A percentile compares a stretch with the other conserved stretches of the same genome.
These are phyloP conservation scores for Antitype chi DNA, from an alignment of 2,888 invertebrate genomes.

Conservation along the genomic window DNA sequence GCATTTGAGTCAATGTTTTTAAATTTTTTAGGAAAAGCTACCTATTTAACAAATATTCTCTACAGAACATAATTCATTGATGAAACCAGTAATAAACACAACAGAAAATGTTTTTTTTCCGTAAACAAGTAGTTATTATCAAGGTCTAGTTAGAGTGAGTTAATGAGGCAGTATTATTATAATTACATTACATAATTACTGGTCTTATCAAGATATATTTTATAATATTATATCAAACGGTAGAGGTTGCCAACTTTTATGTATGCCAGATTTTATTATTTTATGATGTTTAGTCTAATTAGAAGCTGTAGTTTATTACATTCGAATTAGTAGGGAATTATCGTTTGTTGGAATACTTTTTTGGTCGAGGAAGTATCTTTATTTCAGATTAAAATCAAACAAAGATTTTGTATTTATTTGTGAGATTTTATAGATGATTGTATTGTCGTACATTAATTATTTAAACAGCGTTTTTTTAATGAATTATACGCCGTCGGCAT, in stretches of 20 bases:
- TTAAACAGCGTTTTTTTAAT: background rate
- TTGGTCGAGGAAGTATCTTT: background rate
- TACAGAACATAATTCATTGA: constrained; percentile 23
- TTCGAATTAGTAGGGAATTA: background rate
- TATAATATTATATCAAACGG: background rate
- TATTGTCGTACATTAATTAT: background rate
- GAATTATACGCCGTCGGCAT: constrained; percentile 27
- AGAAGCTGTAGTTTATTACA: background rate
- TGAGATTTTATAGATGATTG: background rate
- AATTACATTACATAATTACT: constrained; percentile 31
- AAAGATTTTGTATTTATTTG: background rate
- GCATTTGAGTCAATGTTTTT: background rate
- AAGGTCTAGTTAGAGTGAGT: constrained; percentile 28
- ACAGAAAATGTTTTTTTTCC: background rate
- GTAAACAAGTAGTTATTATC: background rate
- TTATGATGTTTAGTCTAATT: constrained; percentile 7
- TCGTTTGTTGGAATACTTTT: background rate
- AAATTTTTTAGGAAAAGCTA: no score
- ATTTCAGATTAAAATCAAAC: background rate
- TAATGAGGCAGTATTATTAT: constrained; percentile 11
- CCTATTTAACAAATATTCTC: constrained; percentile 8
- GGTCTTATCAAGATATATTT: constrained; percentile 45
- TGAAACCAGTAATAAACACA: constrained; percentile 33
- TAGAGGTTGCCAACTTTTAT: constrained; percentile 23
- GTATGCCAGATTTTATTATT: constrained; percentile 10